Evolutionary conservation across 2,113 vertebrate species (phyloP), one percentile per base, ranked within the genome.

Genomic region (Hippocampus comes): DNA sequence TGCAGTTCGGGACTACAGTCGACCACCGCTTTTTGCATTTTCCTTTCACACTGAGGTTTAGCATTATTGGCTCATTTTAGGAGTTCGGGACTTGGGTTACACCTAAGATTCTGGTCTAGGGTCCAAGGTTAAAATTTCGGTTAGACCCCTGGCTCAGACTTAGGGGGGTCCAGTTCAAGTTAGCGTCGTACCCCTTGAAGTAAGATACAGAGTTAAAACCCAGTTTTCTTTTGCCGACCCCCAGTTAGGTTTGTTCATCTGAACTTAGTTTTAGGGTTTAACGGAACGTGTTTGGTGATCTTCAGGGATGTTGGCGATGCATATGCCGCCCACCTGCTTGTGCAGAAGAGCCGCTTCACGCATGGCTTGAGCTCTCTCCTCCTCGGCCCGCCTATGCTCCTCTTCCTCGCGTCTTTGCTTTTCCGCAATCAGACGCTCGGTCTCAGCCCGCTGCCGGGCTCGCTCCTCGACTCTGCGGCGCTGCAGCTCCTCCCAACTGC

Each of bases 381-480:
- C 94, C 63, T 90, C 93, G 11, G 94, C 93, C 63, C 18, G 73
- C 18, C 89, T 92, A 56, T 93, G 93, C 86, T 95, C 93, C 75
- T 94, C 92, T 43, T 89, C 91, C 76, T 94, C 93, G 72, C 76
- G 91, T 59, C 67, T 89, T 34, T 46, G 93, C 60, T 86, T 93
- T 72, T 96, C 94, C 0, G 92, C 93, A 10, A 94, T 90, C 65
- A 94, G 92, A 49, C 81, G 87, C 20, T 90, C 90, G 64, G 89
- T 80, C 38, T 94, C 95, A 49, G 94, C 90, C 84, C 94, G 83
- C 41, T 93, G 83, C 3, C 90, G 92, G 2, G 88, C 90, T 78
- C 93, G 83, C 83, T 97, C 95, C 77, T 96, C 94, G 2, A 92
- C 92, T 85, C 93, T 94, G 85, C 79, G 92, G 73, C 77, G 92